Percentiles rank a stretch among this genome's conserved stretches.
Evolutionary conservation across 2,797 vertebrate genomes (phyloP).

Genomic region (Enteromius treurensis): DNA sequence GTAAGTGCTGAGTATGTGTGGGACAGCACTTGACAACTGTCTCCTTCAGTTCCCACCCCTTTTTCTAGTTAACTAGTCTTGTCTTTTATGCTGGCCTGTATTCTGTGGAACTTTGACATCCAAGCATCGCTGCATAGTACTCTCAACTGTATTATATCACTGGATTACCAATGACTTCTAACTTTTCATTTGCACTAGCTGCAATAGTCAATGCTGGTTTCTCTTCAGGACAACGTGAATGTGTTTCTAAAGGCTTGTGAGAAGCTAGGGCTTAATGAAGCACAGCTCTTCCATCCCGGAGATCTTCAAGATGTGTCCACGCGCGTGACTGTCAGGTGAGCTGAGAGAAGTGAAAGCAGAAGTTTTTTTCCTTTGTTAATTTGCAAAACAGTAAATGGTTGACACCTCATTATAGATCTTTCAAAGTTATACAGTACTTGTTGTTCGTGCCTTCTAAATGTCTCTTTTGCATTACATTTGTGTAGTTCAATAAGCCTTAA

Average conservation of each 20-base stretch:
- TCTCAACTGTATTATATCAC: background rate
- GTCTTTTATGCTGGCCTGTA: background rate
- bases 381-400: background rate
- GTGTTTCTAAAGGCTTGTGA: slow-evolving; percentile 93
- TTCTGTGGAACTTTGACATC: background rate
- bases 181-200: slow-evolving; percentile 27
- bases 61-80: slow-evolving; percentile 11
- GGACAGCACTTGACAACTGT: slow-evolving; percentile 12
- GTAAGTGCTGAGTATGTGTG: slow-evolving; percentile 3
- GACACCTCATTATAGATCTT: background rate
- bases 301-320: slow-evolving; percentile 96
- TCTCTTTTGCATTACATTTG: background rate
- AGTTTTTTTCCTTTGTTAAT: background rate
- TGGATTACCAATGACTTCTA: slow-evolving; percentile 43
- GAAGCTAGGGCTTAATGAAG: slow-evolving; percentile 80
- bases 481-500: background rate
- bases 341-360: slow-evolving; percentile 17
- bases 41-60: background rate
- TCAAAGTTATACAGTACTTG: background rate
- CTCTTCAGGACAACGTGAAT: slow-evolving; percentile 91
- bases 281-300: slow-evolving; percentile 93
- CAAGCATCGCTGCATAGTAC: background rate
- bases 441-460: background rate
- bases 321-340: slow-evolving; percentile 92
- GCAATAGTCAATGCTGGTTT: slow-evolving; percentile 63